These are phyloP conservation scores for Aythya baeri DNA, from an alignment of 2,113 vertebrate genomes.

Conservation along the genomic window DNA sequence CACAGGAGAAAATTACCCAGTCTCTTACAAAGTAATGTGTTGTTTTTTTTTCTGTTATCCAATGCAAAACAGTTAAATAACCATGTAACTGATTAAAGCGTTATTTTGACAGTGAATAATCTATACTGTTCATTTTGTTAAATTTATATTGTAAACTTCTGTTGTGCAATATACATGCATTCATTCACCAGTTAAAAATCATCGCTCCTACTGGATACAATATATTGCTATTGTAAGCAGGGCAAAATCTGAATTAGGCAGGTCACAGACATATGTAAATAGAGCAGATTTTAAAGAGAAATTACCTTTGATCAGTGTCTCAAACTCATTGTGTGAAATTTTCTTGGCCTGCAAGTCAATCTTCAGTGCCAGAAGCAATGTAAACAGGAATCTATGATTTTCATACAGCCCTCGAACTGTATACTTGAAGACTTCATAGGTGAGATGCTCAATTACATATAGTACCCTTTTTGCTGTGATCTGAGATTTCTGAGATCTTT, in stretches of 20 bases:
- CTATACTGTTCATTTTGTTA: not conserved
- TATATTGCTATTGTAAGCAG: not conserved
- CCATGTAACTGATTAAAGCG: not conserved
- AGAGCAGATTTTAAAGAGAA: not conserved
- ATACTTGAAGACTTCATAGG: conserved; percentile 82
- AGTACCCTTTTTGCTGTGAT: conserved; percentile 82
- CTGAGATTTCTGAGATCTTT: conserved; percentile 78
- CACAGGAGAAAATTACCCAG: not conserved
- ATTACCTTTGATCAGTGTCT: conserved; percentile 86
- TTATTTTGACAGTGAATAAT: not conserved
- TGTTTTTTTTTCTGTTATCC: not conserved
- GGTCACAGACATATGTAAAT: not conserved
- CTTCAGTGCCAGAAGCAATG: conserved; percentile 83
- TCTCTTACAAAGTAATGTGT: not conserved
- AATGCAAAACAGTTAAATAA: not conserved
- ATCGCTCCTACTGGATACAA: not conserved
- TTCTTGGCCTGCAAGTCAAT: conserved; percentile 82
- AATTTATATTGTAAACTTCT: not conserved
- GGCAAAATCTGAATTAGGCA: not conserved
- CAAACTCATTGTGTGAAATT: conserved; percentile 83
- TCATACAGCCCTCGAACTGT: conserved; percentile 84
- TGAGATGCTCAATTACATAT: conserved; percentile 81
- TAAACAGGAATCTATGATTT: conserved; percentile 86
- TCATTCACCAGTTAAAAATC: not conserved
- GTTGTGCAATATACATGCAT: not conserved